phyloP scores from a whole-genome alignment of 2,888 invertebrate genomes.

The Apoderus coryli region DNA sequence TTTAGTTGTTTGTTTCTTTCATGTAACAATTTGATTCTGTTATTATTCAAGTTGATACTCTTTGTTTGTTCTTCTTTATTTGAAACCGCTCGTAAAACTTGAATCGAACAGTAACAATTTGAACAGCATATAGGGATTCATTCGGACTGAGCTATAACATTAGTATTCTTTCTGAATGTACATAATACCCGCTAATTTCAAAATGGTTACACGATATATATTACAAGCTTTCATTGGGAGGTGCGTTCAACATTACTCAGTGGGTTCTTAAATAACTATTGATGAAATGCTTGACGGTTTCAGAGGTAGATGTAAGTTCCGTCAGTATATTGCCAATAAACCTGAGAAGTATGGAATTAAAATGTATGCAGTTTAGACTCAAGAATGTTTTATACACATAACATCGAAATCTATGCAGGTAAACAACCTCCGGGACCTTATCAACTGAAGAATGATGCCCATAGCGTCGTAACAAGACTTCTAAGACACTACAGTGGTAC shows the following conservation, averaged over 20 bases:
- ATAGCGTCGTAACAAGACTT: slow-evolving; percentile 15
- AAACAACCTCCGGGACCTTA: slow-evolving; percentile 19
- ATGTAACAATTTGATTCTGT: too few relatives aligned
- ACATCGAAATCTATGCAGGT: slow-evolving; percentile 21
- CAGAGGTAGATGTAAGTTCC: slow-evolving; percentile 20
- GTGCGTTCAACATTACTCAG: slow-evolving; percentile 18
- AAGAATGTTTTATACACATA: slow-evolving; percentile 19
- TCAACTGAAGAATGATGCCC: slow-evolving; percentile 14
- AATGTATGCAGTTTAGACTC: slow-evolving; percentile 20
- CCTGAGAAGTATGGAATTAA: slow-evolving; percentile 23
- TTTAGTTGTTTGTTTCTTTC: too few relatives aligned
- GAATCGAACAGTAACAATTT: too few relatives aligned
- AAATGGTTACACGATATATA: too few relatives aligned
- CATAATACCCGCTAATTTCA: too few relatives aligned
- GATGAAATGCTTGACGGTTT: slow-evolving; percentile 21
- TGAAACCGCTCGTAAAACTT: too few relatives aligned
- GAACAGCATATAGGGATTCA: too few relatives aligned
- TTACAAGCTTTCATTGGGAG: slow-evolving; percentile 21
- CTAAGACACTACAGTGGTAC: slow-evolving; percentile 11
- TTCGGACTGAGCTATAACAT: too few relatives aligned
- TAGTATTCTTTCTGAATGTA: too few relatives aligned
- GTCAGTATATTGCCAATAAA: slow-evolving; percentile 24
- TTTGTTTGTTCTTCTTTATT: too few relatives aligned
- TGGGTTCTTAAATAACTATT: slow-evolving; percentile 19
- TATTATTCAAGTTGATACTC: too few relatives aligned